These are phyloP conservation scores for Ladona fulva DNA, from an alignment of 1,140 invertebrate genomes.

Conservation along the genomic window DNA sequence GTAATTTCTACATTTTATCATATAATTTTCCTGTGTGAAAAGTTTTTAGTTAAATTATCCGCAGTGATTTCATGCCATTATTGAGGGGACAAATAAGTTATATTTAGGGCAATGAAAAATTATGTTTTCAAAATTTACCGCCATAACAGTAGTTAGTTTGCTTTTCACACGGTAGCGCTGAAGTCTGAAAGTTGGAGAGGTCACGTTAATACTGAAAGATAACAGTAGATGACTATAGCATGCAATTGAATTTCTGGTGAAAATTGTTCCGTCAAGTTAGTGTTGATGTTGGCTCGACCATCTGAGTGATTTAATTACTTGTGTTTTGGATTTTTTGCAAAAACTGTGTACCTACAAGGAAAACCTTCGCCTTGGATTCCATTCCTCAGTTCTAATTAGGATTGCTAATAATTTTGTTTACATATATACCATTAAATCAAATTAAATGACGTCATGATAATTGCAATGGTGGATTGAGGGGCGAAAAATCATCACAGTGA, in stretches of 20 bases:
- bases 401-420: not conserved
- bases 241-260: not conserved
- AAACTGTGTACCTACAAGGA: not conserved
- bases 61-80: too few species aligned
- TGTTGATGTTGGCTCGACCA: not conserved
- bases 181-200: not conserved
- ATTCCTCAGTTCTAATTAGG: not conserved
- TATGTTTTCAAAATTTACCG: too few species aligned
- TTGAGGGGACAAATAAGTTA: too few species aligned
- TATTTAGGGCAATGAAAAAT: too few species aligned
- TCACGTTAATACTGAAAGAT: slow-evolving; percentile 10
- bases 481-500: not conserved
- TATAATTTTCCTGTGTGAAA: too few species aligned
- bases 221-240: slow-evolving; percentile 9
- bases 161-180: not conserved
- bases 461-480: not conserved
- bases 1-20: too few species aligned
- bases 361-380: not conserved
- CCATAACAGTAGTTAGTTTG: not conserved
- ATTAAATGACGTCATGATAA: slow-evolving; percentile 7
- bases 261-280: not conserved
- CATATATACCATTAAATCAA: not conserved
- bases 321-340: not conserved
- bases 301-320: not conserved
- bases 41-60: too few species aligned